These are phyloP conservation scores for Papilio polytes DNA, from an alignment of 1,140 invertebrate species.

Conservation along the genomic window DNA sequence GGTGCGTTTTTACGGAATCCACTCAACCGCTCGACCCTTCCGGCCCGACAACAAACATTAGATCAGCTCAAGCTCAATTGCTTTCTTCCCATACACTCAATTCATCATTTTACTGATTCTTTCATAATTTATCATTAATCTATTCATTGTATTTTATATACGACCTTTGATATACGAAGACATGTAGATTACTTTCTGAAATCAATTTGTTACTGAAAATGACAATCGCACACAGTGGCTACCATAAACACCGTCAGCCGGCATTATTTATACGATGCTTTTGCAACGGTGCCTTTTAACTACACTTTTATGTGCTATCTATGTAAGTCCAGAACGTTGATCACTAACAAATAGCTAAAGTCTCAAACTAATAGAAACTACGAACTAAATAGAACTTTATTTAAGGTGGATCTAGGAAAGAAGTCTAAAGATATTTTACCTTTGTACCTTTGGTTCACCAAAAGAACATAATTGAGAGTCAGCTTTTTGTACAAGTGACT, in stretches of 20 bases:
- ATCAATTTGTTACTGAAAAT: constrained; percentile 62
- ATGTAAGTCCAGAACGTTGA: constrained; percentile 62
- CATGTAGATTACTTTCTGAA: neutral
- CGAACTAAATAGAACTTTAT: neutral
- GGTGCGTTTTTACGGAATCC: constrained; percentile 68
- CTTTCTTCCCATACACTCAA: constrained; percentile 24
- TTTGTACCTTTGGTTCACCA: no score
- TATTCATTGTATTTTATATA: no score
- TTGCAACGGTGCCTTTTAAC: constrained; percentile 78
- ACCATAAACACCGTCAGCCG: constrained; percentile 69
- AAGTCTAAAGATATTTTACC: neutral
- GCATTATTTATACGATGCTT: constrained; percentile 79
- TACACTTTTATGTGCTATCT: constrained; percentile 78
- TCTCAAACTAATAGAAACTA: constrained; percentile 40
- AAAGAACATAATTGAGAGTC: neutral
- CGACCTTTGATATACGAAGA: no score
- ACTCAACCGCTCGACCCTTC: constrained; percentile 59
- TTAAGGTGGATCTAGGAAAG: neutral
- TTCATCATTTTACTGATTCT: constrained; percentile 2
- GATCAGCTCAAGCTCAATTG: constrained; percentile 47
- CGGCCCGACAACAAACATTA: constrained; percentile 60
- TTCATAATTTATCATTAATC: neutral
- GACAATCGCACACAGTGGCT: constrained; percentile 72
- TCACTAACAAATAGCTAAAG: constrained; percentile 49
- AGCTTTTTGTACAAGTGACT: neutral